Percentiles rank a stretch among this genome's conserved stretches.
phyloP scores from a whole-genome alignment of 2,888 invertebrate genomes.

The Noctua janthe region DNA sequence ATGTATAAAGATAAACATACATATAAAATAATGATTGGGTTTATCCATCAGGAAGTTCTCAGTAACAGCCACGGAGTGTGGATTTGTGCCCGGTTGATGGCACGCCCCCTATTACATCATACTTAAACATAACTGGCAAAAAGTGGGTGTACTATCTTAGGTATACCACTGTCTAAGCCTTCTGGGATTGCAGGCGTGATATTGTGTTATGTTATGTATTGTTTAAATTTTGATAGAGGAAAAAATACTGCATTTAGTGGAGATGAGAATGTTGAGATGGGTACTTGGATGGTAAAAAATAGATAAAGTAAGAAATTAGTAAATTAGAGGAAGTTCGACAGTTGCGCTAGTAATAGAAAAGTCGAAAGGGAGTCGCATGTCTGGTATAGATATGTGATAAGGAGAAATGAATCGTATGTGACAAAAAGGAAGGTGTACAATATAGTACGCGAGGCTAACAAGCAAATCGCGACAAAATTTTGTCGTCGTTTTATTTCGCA shows the following conservation, averaged over 20 bases:
- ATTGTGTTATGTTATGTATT: no score
- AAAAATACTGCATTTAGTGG: neutral
- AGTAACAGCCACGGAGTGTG: no score
- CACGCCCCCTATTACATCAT: no score
- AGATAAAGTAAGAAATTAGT: neutral
- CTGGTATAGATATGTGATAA: neutral
- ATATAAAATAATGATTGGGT: no score
- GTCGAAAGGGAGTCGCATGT: no score
- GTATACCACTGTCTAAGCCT: no score
- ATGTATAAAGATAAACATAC: no score
- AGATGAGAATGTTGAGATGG: neutral
- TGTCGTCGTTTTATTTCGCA: neutral
- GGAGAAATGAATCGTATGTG: neutral
- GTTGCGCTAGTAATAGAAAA: neutral
- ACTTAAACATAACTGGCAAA: no score
- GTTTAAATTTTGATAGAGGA: neutral
- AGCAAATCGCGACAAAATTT: neutral
- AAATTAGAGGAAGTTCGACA: neutral
- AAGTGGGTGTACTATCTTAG: no score
- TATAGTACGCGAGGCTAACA: neutral
- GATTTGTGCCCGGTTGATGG: no score
- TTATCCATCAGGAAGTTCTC: no score
- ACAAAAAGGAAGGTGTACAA: neutral
- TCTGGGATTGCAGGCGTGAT: no score
- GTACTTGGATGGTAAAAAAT: neutral